Evolutionary conservation across 2,888 invertebrate species (phyloP).

Genomic region (Drosophila formosana): DNA sequence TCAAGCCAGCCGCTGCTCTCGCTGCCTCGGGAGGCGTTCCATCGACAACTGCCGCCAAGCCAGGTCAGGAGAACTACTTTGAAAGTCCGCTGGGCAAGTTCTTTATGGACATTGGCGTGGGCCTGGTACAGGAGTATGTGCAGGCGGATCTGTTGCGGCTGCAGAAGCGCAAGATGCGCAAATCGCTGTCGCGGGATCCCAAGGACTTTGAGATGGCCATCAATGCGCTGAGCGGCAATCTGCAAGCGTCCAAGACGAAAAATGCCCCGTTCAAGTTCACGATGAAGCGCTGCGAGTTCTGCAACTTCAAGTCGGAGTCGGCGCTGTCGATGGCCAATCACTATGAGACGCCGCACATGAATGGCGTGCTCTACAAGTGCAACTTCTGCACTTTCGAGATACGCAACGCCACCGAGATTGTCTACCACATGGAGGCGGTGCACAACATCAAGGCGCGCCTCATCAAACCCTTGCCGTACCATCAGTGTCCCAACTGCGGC

Average conservation of each 20-base stretch:
- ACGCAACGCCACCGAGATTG: constrained; percentile 93
- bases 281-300: constrained; percentile 94
- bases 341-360: constrained; percentile 96
- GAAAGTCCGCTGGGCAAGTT: constrained; percentile 95
- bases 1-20: constrained; percentile 84
- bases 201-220: constrained; percentile 89
- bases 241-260: constrained; percentile 94
- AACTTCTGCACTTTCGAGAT: constrained; percentile 93
- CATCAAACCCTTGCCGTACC: constrained; percentile 93
- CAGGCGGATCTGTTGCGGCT: constrained; percentile 95
- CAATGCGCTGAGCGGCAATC: constrained; percentile 92
- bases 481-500: constrained; percentile 96
- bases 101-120: constrained; percentile 95
- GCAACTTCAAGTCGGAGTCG: constrained; percentile 96
- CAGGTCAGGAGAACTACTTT: constrained; percentile 90
- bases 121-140: constrained; percentile 96
- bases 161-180: constrained; percentile 92
- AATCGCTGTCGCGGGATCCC: constrained; percentile 88
- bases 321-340: constrained; percentile 93
- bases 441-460: constrained; percentile 94
- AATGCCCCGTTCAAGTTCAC: constrained; percentile 92
- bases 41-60: constrained; percentile 77
- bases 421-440: constrained; percentile 96
- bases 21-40: constrained; percentile 62
- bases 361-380: constrained; percentile 93